Evolutionary conservation across 2,888 invertebrate genomes (phyloP), one percentile per base, ranked within the genome.

Genomic region (Pristionchus mayeri): DNA sequence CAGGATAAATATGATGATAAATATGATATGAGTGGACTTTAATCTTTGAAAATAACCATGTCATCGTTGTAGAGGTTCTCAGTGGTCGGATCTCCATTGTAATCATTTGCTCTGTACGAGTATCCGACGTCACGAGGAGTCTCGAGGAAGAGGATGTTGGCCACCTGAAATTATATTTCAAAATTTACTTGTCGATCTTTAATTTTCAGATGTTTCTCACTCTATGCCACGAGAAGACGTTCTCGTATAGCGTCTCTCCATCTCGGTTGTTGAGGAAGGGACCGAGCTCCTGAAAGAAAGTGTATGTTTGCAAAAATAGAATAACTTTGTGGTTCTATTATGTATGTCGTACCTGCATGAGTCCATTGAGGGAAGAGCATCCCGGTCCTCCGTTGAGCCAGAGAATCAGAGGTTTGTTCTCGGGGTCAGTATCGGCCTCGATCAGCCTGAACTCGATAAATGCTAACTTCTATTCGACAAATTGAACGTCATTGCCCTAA

Each of bases 111-210:
- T 67, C 88, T 85, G 88, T 94, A 94, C 0, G 94, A 94, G 88
- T 92, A 94, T 11, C 94, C 94, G 52, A 94, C 94, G 80, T 94
- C 94, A 44, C 94, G 93, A 50, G 94, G 94, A 2, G 94, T 92
- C 89, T 94, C 94, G 85, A 94, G 86, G 88, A 93, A 94, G 71
- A 94, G 85, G 86, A 94, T 93, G 88, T 94, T 94, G 30, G 94
- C 93, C 1, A 82, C 30, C 81, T 82, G 44, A 48, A 44, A 44
- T 44, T 9, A 44, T 44, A 30, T 92, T 93, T 94, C 50, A n/a
- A 24, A 34, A 40, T 57, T 24, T 9, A 44, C 7, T 44, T 9
- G 6, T 6, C 13, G 13, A 44, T 44, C 44, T 44, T 44, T 24
- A 2, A 6, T n/a, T n/a, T n/a, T 2, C 3, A 27, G 11, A 57